Base-by-base conservation (phyloP, 2,113 vertebrate genomes). In the Pteruthius melanotis region DNA sequence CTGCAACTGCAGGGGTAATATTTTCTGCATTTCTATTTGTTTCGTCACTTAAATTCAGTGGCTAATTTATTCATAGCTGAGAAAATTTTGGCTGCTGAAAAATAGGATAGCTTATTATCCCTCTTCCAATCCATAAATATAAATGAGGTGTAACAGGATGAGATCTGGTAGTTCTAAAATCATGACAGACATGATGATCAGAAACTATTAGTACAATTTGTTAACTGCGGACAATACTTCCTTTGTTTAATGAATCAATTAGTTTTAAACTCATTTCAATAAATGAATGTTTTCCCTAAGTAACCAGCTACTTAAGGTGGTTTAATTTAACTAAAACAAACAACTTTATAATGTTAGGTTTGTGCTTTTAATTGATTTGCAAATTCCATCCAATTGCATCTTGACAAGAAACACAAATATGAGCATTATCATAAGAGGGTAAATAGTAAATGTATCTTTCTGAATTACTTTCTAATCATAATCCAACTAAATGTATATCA, bases 321-420 rank as follows among this genome's bases (percentile, higher is more conserved):
- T 61, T 89, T 82, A 91, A 94, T 94, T 94, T 95, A 94, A 95
- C 70, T 66, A 85, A 94, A 95, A 79, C 50, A 95, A 95, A 94
- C 84, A 95, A 79, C 69, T 94, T 95, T 24, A 83, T 85, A 89
- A 79, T 65, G 37, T 33, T 88, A 33, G 21, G 13, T 60, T 89
- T 96, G 26, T 47, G 30, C 13, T 85, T 87, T 93, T 57, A 87
- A 95, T 74, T 93, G 49, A 87, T 77, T 94, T 93, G 28, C 61
- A 95, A 94, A 89, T 89, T 94, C 65, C 52, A 66, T 65, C 27
- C 56, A 89, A 68, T n/a, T 76, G 39, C 30, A 74, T 71, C 59
- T 83, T 92, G 87, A 92, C 75, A 72, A 76, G 19, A 79, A 40
- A 66, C 27, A 90, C 70, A 88, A 72, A 83, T 85, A 76, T 26